Evolutionary conservation across 2,888 invertebrate species (phyloP).

Genomic region (Heliconius charithonia): DNA sequence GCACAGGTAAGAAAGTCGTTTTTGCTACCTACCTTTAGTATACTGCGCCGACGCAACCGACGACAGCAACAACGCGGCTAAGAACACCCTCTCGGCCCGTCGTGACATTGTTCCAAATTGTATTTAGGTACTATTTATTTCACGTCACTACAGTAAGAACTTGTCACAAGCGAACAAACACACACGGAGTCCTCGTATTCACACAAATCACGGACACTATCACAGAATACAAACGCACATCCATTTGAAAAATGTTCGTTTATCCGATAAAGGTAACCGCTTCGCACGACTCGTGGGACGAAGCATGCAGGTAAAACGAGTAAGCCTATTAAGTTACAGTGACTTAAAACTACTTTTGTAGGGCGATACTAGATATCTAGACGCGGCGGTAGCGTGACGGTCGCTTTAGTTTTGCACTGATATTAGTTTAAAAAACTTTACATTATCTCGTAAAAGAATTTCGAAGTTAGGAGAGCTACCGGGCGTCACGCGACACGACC

Average conservation of each 20-base stretch:
- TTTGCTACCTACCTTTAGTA: slow-evolving; percentile 73
- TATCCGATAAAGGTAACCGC: slow-evolving; percentile 81
- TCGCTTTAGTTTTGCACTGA: slow-evolving; percentile 66
- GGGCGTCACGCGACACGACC: slow-evolving; percentile 69
- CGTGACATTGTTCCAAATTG: slow-evolving; percentile 71
- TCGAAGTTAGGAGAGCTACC: slow-evolving; percentile 75
- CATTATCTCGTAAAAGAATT: slow-evolving; percentile 80
- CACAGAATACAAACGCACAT: slow-evolving; percentile 79
- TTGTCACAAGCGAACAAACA: slow-evolving; percentile 73
- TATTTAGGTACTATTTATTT: slow-evolving; percentile 65
- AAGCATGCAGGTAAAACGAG: slow-evolving; percentile 81
- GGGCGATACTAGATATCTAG: slow-evolving; percentile 64
- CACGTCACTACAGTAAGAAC: slow-evolving; percentile 77
- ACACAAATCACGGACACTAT: slow-evolving; percentile 80
- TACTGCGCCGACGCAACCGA: slow-evolving; percentile 75
- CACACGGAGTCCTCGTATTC: slow-evolving; percentile 70
- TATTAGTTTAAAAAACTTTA: slow-evolving; percentile 76
- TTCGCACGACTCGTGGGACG: slow-evolving; percentile 76
- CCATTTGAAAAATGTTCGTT: slow-evolving; percentile 83
- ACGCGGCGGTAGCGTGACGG: slow-evolving; percentile 62
- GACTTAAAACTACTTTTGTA: slow-evolving; percentile 75
- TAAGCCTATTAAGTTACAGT: slow-evolving; percentile 79
- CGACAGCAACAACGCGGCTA: slow-evolving; percentile 69
- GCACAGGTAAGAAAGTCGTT: slow-evolving; percentile 68
- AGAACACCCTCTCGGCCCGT: slow-evolving; percentile 70